Evolutionary conservation across 2,797 vertebrate species (phyloP).

Genomic region (Triplophysa bombifrons): DNA sequence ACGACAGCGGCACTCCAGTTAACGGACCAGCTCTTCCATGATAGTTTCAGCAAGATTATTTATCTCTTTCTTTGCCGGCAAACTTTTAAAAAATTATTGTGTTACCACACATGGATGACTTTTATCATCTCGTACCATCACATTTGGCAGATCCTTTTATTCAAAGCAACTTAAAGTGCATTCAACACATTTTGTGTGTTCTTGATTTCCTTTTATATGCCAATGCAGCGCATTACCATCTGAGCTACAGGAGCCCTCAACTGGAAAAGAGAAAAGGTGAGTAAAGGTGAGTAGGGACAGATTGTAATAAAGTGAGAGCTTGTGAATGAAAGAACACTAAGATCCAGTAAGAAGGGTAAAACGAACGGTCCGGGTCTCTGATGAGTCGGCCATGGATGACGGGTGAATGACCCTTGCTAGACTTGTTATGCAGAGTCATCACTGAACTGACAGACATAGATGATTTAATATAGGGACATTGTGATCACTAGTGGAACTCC

Average conservation of each 20-base stretch:
- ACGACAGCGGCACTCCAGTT: conserved; percentile 41
- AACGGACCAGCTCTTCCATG: conserved; percentile 14
- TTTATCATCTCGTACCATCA: neutral
- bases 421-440: conserved; percentile 63
- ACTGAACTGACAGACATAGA: conserved; percentile 63
- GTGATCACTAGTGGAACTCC: conserved; percentile 45
- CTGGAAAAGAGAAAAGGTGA: conserved; percentile 6
- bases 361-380: conserved; percentile 34
- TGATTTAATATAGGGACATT: conserved; percentile 59
- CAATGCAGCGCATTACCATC: neutral
- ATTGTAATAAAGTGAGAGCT: conserved; percentile 3
- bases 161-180: neutral
- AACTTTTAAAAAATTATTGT: conserved; percentile 15
- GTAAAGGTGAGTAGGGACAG: conserved; percentile 1
- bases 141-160: neutral
- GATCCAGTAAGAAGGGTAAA: neutral
- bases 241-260: neutral
- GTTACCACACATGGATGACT: conserved; percentile 17
- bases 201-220: neutral
- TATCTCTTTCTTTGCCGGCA: conserved; percentile 5
- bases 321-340: conserved; percentile 7
- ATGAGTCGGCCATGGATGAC: conserved; percentile 48
- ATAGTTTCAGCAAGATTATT: conserved; percentile 13
- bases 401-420: conserved; percentile 46
- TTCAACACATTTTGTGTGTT: neutral